These are phyloP conservation scores for Tiliqua scincoides DNA, from an alignment of 2,113 vertebrate genomes.

Conservation along the genomic window DNA sequence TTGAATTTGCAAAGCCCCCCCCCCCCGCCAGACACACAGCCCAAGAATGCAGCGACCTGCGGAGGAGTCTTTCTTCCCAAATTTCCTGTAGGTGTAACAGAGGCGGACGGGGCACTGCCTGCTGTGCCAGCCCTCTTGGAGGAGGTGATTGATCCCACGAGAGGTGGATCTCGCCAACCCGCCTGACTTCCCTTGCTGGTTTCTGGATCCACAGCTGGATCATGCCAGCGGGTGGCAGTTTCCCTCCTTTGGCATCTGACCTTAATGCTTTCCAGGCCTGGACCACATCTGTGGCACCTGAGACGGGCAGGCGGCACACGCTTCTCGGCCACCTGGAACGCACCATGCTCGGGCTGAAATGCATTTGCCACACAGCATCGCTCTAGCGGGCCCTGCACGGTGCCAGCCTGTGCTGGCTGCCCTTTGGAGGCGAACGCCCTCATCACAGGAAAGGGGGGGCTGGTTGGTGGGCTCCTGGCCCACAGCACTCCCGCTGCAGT, in stretches of 20 bases:
- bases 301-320: neutral
- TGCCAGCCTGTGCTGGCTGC: too few relatives aligned
- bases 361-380: neutral
- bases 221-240: too few relatives aligned
- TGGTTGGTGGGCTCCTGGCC: conserved; percentile 78
- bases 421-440: too few relatives aligned
- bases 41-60: too few relatives aligned
- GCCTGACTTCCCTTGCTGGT: neutral
- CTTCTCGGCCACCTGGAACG: too few relatives aligned
- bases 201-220: neutral
- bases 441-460: conserved; percentile 61
- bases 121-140: neutral
- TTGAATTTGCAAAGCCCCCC: neutral
- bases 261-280: neutral
- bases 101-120: neutral
- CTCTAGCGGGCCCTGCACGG: too few relatives aligned
- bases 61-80: fast-evolving
- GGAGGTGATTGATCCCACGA: neutral
- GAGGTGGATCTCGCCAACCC: too few relatives aligned
- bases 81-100: too few relatives aligned
- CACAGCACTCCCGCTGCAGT: too few relatives aligned
- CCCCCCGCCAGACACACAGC: neutral
- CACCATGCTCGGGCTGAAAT: neutral
- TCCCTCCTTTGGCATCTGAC: neutral
- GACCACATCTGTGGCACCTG: neutral